Evolutionary conservation across 1,140 invertebrate genomes (phyloP), one percentile per base, ranked within the genome.

Genomic region (Psilanteris sp.): DNA sequence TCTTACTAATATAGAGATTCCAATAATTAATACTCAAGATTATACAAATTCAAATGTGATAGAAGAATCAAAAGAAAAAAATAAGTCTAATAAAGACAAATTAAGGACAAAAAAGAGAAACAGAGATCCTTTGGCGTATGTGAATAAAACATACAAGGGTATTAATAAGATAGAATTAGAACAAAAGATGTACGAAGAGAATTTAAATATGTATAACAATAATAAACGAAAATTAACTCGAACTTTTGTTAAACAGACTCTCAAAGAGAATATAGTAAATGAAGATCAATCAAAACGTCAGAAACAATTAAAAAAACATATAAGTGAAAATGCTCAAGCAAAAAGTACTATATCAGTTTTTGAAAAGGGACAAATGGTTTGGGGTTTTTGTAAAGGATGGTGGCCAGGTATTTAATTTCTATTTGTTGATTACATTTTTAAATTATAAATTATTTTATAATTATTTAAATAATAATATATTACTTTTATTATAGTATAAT

Each of bases 301-400:
- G 8, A 34, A 43, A 2, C 8, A 32, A 34, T 9, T n/a, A 4
- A 34, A n/a, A n/a, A n/a, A n/a, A n/a, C n/a, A n/a, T n/a, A n/a
- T n/a, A n/a, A n/a, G n/a, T n/a, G n/a, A n/a, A n/a, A n/a, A n/a
- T n/a, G n/a, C n/a, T n/a, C n/a, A n/a, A n/a, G n/a, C n/a, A n/a
- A n/a, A n/a, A n/a, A n/a, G n/a, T n/a, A n/a, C n/a, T n/a, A n/a
- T n/a, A n/a, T n/a, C n/a, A n/a, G n/a, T n/a, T n/a, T 66, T 50
- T 26, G 24, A 57, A 13, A 57, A 64, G 27, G 79, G 79, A 2
- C 77, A 77, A 36, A 48, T 81, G n/a, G 78, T 81, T 20, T 81
- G 79, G 79, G 79, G 71, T 7, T 67, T 50, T 36, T 78, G 59
- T 27, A 29, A 27, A 18, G 77, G 57, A 39, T 81, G 77, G 77